Evolutionary conservation across 2,888 invertebrate genomes (phyloP), one percentile per base, ranked within the genome.

Genomic region (Leucophenga montana): DNA sequence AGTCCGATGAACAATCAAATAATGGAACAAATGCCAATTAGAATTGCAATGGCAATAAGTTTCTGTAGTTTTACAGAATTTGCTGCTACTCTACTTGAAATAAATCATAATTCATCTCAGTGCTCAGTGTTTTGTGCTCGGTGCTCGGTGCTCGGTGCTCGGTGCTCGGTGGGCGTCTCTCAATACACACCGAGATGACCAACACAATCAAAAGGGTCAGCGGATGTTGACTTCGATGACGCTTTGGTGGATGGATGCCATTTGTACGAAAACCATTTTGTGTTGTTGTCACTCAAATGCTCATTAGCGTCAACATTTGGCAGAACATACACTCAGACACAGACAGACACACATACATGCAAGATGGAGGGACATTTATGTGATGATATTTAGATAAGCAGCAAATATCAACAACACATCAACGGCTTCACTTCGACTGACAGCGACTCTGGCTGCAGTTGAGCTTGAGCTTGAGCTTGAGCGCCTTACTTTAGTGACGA

Each of bases 341-440:
- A 33, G 33, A 33, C 8, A 33, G 4, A 33, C 33, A 39, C 11
- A 39, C 3, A 39, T 8, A 39, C 39, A 39, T 39, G 11, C 39
- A 39, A 3, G 39, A 5, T 9, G 22, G 56, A 18, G 18, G 16
- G 20, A 54, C 54, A 54, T 56, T 22, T 20, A 56, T 22, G 56
- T 56, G 56, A 22, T 56, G 22, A 56, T 56, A 22, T 56, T 56
- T 56, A 56, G 56, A 56, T 56, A 56, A 56, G 56, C 56, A 9
- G 9, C 27, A 8, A 56, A 53, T 18, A 22, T 56, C 22, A 56
- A 56, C 20, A 56, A 3, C 20, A 56, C 27, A 56, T 20, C 20
- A 9, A 56, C 22, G 27, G 39, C 39, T 39, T 39, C 11, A 56
- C 22, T 20, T 14, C 9, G 56, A 20, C 20, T 6, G 27, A 1